Evolutionary conservation across 1,140 invertebrate genomes (phyloP), one percentile per base, ranked within the genome.

Genomic region (Leptestheria dahalacensis): DNA sequence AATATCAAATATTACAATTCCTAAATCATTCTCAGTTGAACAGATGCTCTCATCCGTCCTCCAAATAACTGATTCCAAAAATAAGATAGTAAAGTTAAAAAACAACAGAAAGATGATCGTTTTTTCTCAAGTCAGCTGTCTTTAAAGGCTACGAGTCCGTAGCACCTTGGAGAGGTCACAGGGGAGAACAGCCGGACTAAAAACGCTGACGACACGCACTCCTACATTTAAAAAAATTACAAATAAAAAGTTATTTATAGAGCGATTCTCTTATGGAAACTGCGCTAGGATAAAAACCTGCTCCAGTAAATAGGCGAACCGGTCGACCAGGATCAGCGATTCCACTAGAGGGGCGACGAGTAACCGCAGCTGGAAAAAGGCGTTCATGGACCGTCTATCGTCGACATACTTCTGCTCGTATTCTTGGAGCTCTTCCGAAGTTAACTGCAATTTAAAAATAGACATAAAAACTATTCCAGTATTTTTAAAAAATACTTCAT

Each of bases 261-360:
- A 47, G n/a, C 41, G 10, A 47, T 47, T 56, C n/a, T 56, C 9
- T 9, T 56, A 41, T 9, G 11, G 9, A 60, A 11, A 46, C 3
- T 46, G 49, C 20, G 33, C 57, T 63, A 65, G 41, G 41, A 20
- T 11, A 63, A 65, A 68, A 64, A 79, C 79, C 74, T 79, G 66
- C 70, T 91, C 86, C 60, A 78, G 68, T 6, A 96, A 77, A 76
- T 79, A 94, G 57, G 92, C 70, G 24, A 88, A 69, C 68, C 89
- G 79, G 72, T 97, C 91, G 20, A 94, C 71, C 50, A 94, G 74
- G 64, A 95, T 84, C 1, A 91, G 72, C 64, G 79, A 80, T 74
- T 97, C 92, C 33, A 95, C 74, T 10, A 91, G 77, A 23, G 88
- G 86, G 12, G 88, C 87, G 60, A 91, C 73, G 61, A 83, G 77